Conservation (phyloP, 2,888 invertebrate genomes). For the Drosophila kuntzei region DNA sequence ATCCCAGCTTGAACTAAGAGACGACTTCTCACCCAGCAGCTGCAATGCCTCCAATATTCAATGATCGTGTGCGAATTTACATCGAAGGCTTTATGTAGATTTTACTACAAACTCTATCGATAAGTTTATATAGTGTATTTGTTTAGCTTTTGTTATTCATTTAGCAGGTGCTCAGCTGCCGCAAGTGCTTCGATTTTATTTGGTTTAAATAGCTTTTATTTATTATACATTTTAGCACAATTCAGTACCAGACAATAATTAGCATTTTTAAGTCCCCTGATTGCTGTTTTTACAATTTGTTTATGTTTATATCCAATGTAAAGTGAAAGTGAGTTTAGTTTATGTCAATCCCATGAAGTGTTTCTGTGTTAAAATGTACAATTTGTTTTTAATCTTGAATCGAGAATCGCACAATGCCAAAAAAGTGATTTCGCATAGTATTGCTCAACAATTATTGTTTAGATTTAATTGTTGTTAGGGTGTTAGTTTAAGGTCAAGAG, state of each 20-base stretch:
- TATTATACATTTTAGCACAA: constrained; percentile 45
- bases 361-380: constrained; percentile 30
- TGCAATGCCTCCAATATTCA: constrained; percentile 25
- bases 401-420: constrained; percentile 72
- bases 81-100: constrained; percentile 72
- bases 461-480: constrained; percentile 41
- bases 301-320: constrained; percentile 4
- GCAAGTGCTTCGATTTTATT: constrained; percentile 31
- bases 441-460: constrained; percentile 62
- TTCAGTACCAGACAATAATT: constrained; percentile 72
- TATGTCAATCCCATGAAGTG: constrained; percentile 15
- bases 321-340: constrained; percentile 12
- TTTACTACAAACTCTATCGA: constrained; percentile 44
- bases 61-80: constrained; percentile 72
- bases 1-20: constrained; percentile 81
- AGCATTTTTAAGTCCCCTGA: constrained; percentile 52
- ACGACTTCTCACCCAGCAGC: not conserved
- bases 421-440: constrained; percentile 75
- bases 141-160: constrained; percentile 25
- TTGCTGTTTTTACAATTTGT: constrained; percentile 1
- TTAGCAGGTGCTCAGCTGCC: constrained; percentile 32
- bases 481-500: constrained; percentile 32
- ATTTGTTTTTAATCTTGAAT: constrained; percentile 33
- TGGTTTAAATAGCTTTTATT: constrained; percentile 13
- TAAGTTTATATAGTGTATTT: constrained; percentile 31